Percentiles rank a stretch among this genome's conserved stretches.
Evolutionary conservation across 53 echinoderm and acorn worm species (phyloP).

Genomic region (Echinometra lucunter): DNA sequence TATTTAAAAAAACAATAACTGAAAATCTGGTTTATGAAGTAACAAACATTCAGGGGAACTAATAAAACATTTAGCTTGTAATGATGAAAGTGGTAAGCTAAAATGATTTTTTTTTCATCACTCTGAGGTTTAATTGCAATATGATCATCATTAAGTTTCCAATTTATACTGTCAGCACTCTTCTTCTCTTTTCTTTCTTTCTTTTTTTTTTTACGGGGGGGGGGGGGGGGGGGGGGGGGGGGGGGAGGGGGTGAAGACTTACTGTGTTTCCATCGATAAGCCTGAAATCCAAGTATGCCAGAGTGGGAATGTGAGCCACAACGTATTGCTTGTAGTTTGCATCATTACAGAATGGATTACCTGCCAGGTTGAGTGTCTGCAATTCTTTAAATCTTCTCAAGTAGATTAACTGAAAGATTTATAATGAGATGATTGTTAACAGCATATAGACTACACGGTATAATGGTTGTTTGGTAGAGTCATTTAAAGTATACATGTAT

Average conservation of each 20-base stretch:
- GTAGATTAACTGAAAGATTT: constrained; percentile 81
- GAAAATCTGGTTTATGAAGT: too few relatives aligned
- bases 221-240: too few relatives aligned
- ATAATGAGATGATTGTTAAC: not conserved
- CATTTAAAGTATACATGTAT: not conserved
- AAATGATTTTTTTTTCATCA: not conserved
- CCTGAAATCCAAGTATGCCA: constrained; percentile 97
- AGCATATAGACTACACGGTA: not conserved
- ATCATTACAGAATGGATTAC: constrained; percentile 98
- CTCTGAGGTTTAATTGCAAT: not conserved
- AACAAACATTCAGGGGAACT: too few relatives aligned
- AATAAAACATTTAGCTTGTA: too few relatives aligned
- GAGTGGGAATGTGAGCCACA: constrained; percentile 90
- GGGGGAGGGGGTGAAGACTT: too few relatives aligned
- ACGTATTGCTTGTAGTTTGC: constrained; percentile 96
- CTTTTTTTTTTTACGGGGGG: too few relatives aligned
- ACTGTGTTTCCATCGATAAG: constrained; percentile 95
- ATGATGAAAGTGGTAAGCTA: not conserved
- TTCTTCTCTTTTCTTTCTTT: too few relatives aligned
- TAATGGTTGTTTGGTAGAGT: not conserved
- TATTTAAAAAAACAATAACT: too few relatives aligned
- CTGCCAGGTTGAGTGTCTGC: constrained; percentile 91
- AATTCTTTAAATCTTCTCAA: constrained; percentile 90
- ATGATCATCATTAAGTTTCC: too few relatives aligned
- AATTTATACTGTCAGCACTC: too few relatives aligned